Base-by-base conservation (phyloP, 2,888 invertebrate genomes). In the Dryococelus australis region DNA sequence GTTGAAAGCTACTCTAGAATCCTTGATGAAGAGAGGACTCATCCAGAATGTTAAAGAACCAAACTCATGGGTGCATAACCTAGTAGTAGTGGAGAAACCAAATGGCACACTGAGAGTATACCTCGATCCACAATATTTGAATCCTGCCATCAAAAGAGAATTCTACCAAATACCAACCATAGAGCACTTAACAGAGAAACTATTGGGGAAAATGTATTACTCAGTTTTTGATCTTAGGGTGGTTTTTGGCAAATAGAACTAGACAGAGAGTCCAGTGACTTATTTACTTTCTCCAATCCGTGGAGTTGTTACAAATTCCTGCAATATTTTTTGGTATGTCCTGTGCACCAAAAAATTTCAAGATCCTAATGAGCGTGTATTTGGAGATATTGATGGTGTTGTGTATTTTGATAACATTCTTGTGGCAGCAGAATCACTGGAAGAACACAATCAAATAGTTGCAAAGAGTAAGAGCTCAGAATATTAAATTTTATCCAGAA, bases 81-180 rank as follows among this genome's bases (percentile, higher is more conserved):
- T n/a, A n/a, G n/a, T n/a, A n/a, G n/a, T n/a, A 13, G 65, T 65
- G 6, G 65, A 65, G 65, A 86, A 86, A 26, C 78, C 51, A 86
- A 53, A 28, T 86, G 43, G 43, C 9, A 35, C 27, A 83, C 43
- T 83, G 24, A 8, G 83, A 26, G 16, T 83, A 13, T 83, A 27
- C 43, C 27, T 83, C 6, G 83, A 83, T 1, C 27, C 83, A 83
- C 43, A 83, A 83, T 16, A 83, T 43, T 43, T 83, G 43, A 83
- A 83, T 83, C 10, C 12, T 12, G 81, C 27, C 27, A 81, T 81
- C 27, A 10, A 81, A 81, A 81, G 81, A 81, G 81, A 81, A 12
- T 81, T 35, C 26, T 81, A 81, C 20, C 81, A 81, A 81, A 81
- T 81, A 12, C 81, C 81, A 81, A 81, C 81, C 4, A 81, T 27